These are phyloP conservation scores for Pegea sp. DNA, from an alignment of 23 tunicate species.

Conservation along the genomic window DNA sequence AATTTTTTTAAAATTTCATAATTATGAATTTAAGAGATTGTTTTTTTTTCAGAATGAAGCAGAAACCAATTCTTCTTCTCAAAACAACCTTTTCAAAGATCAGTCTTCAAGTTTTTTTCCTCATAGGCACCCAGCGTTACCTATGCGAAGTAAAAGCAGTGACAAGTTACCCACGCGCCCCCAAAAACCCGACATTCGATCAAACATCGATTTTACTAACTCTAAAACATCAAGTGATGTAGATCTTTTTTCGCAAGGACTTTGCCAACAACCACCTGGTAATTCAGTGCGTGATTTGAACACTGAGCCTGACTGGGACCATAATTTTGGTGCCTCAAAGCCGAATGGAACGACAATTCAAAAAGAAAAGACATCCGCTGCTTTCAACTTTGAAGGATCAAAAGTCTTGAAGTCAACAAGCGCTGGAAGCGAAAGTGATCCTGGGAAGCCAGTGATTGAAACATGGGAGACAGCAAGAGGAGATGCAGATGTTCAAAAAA, in stretches of 20 bases:
- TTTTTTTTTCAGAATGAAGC: too few relatives aligned
- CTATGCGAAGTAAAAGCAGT: too few relatives aligned
- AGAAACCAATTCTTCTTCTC: too few relatives aligned
- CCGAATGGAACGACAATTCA: slow-evolving; percentile 8
- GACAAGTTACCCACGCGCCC: neutral
- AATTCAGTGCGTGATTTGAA: too few relatives aligned
- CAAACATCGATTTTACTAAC: neutral
- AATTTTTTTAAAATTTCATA: too few relatives aligned
- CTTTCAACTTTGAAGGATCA: slow-evolving; percentile 36
- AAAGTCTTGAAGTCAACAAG: slow-evolving; percentile 20
- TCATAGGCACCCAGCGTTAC: too few relatives aligned
- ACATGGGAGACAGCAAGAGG: slow-evolving; percentile 56
- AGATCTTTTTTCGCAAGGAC: neutral
- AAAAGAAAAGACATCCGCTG: slow-evolving; percentile 32
- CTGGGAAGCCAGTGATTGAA: slow-evolving; percentile 13
- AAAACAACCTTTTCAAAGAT: too few relatives aligned
- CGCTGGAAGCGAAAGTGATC: slow-evolving; percentile 1
- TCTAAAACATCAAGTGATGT: neutral
- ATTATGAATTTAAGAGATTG: too few relatives aligned
- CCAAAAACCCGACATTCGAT: neutral
- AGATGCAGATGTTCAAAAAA: slow-evolving; percentile 26
- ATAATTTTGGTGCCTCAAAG: neutral
- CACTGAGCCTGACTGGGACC: neutral
- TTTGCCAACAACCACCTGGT: too few relatives aligned
- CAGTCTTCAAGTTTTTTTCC: too few relatives aligned